Percentiles rank a stretch among this genome's conserved stretches.
These are phyloP conservation scores for Cacatua alba DNA, from an alignment of 2,113 vertebrate species.

Conservation along the genomic window DNA sequence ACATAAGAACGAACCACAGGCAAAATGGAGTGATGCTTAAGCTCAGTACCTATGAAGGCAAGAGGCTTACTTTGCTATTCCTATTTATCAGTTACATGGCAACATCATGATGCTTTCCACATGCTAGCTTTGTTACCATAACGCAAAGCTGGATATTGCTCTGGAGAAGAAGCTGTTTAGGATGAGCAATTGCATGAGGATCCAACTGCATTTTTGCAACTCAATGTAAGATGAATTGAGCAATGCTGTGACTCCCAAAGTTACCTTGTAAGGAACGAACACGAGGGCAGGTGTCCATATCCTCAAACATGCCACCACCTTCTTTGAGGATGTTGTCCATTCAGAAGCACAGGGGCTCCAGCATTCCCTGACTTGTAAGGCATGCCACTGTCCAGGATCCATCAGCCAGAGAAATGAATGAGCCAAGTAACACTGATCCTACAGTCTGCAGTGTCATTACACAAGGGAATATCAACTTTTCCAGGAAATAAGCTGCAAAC, in stretches of 20 bases:
- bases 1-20: not conserved
- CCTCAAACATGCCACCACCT: not conserved
- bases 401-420: not conserved
- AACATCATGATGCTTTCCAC: not conserved
- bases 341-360: not conserved
- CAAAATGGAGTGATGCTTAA: fast-evolving
- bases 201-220: not conserved
- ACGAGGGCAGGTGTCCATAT: fast-evolving
- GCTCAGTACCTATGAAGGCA: not conserved
- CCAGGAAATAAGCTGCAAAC: not conserved
- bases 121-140: not conserved
- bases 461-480: not conserved
- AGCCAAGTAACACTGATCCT: not conserved
- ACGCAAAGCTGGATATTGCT: not conserved
- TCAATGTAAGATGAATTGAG: not conserved
- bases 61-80: not conserved
- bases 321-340: not conserved
- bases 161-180: not conserved
- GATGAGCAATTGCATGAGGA: not conserved
- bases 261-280: not conserved
- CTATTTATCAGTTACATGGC: not conserved
- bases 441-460: not conserved
- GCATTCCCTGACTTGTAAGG: not conserved
- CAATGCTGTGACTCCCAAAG: not conserved
- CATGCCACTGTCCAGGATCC: not conserved